A percentile compares a stretch with the other conserved stretches of the same genome.
Conservation (phyloP, 2,797 vertebrate genomes). For the Vultur gryphus region DNA sequence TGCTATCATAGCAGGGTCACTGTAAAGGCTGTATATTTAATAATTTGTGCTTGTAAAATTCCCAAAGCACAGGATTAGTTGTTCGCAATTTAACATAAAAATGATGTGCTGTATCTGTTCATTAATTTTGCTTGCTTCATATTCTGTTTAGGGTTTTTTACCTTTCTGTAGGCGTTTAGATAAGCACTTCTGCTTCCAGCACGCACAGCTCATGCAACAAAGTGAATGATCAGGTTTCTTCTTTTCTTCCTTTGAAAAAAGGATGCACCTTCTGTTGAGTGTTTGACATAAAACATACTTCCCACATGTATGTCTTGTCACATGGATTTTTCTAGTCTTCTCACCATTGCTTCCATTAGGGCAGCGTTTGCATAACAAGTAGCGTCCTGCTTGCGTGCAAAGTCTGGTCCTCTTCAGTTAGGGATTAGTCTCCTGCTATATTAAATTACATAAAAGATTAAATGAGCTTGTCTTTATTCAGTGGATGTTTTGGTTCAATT, state of each 20-base stretch:
- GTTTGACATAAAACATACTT: not conserved
- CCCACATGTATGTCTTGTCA: not conserved
- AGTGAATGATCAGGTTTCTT: not conserved
- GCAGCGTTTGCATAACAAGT: not conserved
- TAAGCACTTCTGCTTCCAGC: not conserved
- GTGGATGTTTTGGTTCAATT: not conserved
- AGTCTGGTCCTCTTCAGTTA: not conserved
- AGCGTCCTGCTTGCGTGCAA: not conserved
- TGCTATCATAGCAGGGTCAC: not conserved
- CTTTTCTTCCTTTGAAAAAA: not conserved
- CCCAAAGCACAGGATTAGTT: not conserved
- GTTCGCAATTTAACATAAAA: not conserved
- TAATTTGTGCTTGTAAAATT: not conserved
- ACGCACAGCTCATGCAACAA: not conserved
- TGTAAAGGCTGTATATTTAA: not conserved
- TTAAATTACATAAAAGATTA: slow-evolving; percentile 13
- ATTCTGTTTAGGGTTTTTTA: not conserved
- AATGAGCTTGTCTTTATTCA: slow-evolving; percentile 8
- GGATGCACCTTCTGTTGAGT: not conserved
- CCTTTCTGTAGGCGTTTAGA: not conserved
- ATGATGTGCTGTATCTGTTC: not conserved
- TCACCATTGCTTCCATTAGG: not conserved
- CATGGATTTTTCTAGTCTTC: not conserved
- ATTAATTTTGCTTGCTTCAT: not conserved
- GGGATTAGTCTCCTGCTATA: not conserved